Base-by-base conservation (phyloP, 1,140 invertebrate genomes). In the Agrypnia vestita region DNA sequence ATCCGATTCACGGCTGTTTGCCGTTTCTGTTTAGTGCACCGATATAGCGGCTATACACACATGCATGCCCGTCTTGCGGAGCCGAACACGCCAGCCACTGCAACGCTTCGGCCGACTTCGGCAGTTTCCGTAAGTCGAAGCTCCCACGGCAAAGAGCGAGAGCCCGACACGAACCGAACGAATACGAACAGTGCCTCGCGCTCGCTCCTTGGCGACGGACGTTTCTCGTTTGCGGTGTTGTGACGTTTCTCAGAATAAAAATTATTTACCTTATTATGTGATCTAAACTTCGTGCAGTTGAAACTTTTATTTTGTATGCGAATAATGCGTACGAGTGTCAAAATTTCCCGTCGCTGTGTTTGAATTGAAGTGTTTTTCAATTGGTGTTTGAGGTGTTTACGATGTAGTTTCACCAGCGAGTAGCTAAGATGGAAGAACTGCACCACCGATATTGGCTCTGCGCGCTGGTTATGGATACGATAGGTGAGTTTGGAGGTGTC, bases 401-500 rank as follows among this genome's bases (percentile, higher is more conserved):
- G 67, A 77, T 77, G 75, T 77, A 77, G 75, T 77, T 76, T 76
- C 35, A 43, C 61, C 75, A 12, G 47, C 56, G 53, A 56, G 15
- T 55, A 25, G 13, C 21, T 59, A 67, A 64, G 75, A 77, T 77
- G 75, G 75, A 55, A 25, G 47, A 11, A 51, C 17, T 53, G 0
- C n/a, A 44, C 75, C 1, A 10, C 10, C 59, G 46, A 77, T 53
- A 43, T 77, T 77, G 25, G 19, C 59, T 51, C 19, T 67, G 53
- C 61, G 12, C 13, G 56, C 61, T 67, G 61, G 59, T 51, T 51
- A 35, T 67, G 61, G 21, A 62, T 55, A 67, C 44, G 46, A 77
- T 15, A 77, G 75, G 75, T 77, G 25, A 77, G 71, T 74, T 69
- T 35, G 59, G 51, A 74, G 71, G 75, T 77, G 47, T 77, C 61